phyloP scores from a whole-genome alignment of 2,113 vertebrate species.

The Urocynchramus pylzowi region DNA sequence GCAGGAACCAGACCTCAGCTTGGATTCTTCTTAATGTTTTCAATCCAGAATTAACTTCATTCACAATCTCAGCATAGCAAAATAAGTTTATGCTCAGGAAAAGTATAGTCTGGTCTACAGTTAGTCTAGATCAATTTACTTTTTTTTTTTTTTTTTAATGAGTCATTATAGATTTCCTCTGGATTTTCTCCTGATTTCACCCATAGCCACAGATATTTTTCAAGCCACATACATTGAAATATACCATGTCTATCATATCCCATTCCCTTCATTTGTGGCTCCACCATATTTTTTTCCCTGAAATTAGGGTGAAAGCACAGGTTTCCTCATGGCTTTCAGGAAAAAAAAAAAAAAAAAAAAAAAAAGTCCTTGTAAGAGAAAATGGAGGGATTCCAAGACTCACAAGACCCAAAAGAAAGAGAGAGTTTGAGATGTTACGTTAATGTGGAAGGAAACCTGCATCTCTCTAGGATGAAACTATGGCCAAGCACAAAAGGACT shows the following conservation, averaged over 20 bases:
- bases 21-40: not conserved
- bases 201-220: not conserved
- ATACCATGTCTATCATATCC: not conserved
- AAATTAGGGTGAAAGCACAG: not conserved
- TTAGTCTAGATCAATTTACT: not conserved
- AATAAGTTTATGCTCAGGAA: not conserved
- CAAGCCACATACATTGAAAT: not conserved
- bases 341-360: not conserved
- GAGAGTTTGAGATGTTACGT: fast-evolving
- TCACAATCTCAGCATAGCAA: not conserved
- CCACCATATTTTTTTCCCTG: not conserved
- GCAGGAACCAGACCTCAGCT: not conserved
- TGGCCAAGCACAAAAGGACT: not conserved
- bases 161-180: not conserved
- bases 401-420: not conserved
- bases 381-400: not conserved
- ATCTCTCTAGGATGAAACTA: not conserved
- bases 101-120: not conserved
- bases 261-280: not conserved
- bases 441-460: not conserved
- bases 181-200: not conserved
- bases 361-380: not conserved
- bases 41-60: not conserved
- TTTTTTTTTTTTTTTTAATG: not conserved
- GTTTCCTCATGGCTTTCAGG: not conserved